Conservation (phyloP, 2,888 invertebrate genomes). For the Synergus itoensis region DNA sequence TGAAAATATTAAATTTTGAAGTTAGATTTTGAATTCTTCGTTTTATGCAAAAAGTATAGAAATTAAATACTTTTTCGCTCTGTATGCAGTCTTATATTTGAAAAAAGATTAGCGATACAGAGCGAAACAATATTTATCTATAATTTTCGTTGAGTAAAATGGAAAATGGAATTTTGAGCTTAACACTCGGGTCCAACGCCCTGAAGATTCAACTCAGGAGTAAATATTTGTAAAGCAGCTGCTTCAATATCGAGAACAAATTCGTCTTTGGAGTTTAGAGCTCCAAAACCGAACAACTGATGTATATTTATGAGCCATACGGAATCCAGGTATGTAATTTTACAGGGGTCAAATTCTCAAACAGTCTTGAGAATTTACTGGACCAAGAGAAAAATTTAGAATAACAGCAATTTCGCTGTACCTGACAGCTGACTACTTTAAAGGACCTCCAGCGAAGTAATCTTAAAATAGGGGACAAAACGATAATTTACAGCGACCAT, state of each 20-base stretch:
- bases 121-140: too few species aligned
- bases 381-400: background rate
- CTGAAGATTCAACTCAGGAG: too few species aligned
- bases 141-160: too few species aligned
- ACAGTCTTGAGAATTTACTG: background rate
- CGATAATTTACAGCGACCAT: background rate
- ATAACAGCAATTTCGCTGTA: too few species aligned
- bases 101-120: too few species aligned
- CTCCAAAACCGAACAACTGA: background rate
- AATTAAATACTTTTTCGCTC: too few species aligned
- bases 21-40: too few species aligned
- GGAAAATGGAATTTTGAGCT: too few species aligned
- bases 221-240: background rate
- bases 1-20: too few species aligned
- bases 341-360: background rate
- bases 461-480: background rate
- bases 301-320: constrained; percentile 1
- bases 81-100: too few species aligned
- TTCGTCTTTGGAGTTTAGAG: background rate
- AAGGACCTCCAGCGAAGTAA: background rate
- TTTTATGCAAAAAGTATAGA: too few species aligned
- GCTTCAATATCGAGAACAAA: background rate
- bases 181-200: too few species aligned
- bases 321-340: background rate
- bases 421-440: background rate